Percentiles rank a stretch among this genome's conserved stretches.
Conservation (phyloP, 2,113 vertebrate species). For the Mirounga angustirostris region DNA sequence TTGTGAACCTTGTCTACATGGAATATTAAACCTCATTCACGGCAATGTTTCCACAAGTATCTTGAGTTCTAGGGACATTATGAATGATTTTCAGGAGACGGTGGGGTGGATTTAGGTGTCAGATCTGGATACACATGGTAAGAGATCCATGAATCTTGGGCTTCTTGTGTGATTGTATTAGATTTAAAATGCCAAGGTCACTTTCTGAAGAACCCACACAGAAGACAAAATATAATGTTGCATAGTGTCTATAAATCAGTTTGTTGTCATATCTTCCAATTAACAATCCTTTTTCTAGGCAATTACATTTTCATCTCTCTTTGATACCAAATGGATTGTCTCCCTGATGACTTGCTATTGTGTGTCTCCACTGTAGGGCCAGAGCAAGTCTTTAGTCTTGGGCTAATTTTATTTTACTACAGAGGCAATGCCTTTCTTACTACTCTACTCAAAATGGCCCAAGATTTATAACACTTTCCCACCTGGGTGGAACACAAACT, state of each 20-base stretch:
- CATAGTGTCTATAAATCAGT: slow-evolving; percentile 99
- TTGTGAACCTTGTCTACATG: slow-evolving; percentile 94
- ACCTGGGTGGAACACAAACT: not conserved
- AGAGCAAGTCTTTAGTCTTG: not conserved
- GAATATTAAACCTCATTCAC: not conserved
- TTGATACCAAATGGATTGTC: not conserved
- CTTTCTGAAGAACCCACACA: slow-evolving; percentile 99
- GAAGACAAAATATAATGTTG: slow-evolving; percentile 99
- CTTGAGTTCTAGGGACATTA: not conserved
- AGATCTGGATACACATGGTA: not conserved
- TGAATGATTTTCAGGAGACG: slow-evolving; percentile 24
- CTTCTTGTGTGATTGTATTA: slow-evolving; percentile 91
- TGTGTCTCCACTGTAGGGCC: not conserved
- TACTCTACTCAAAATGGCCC: not conserved
- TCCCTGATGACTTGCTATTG: not conserved
- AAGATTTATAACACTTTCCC: not conserved
- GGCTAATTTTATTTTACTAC: not conserved
- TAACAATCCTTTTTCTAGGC: slow-evolving; percentile 80
- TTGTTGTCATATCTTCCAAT: slow-evolving; percentile 99
- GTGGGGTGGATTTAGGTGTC: not conserved
- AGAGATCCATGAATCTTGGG: not conserved
- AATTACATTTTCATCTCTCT: not conserved
- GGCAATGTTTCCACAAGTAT: not conserved
- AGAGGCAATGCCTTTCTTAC: not conserved
- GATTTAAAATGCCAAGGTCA: slow-evolving; percentile 98